phyloP scores from a whole-genome alignment of 2,888 invertebrate species.

The Pristionchus japonicus region DNA sequence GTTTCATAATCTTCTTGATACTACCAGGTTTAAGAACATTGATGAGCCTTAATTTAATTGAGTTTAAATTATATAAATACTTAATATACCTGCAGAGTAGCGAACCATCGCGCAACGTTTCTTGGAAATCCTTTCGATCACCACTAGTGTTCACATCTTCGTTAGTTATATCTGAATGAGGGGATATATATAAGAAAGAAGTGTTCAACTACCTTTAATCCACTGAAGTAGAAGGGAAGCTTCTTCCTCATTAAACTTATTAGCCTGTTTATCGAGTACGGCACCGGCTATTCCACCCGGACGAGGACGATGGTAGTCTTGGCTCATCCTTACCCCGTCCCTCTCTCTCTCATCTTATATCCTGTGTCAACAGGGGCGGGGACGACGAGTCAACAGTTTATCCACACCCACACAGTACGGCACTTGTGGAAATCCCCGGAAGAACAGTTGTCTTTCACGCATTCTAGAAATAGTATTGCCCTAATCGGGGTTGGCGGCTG shows the following conservation, averaged over 20 bases:
- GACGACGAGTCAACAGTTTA: conserved; percentile 26
- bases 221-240: conserved; percentile 93
- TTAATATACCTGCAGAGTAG: conserved; percentile 86
- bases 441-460: no score
- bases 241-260: conserved; percentile 94
- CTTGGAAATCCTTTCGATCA: conserved; percentile 93
- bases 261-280: conserved; percentile 85
- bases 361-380: background rate
- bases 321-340: conserved; percentile 16
- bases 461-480: no score
- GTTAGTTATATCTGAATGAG: conserved; percentile 8
- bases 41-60: conserved; percentile 85
- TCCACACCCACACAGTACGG: conserved; percentile 20
- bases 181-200: conserved; percentile 65
- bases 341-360: conserved; percentile 38
- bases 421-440: no score
- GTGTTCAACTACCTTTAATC: no score
- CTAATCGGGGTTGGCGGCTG: no score
- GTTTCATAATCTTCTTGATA: conserved; percentile 91
- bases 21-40: conserved; percentile 88
- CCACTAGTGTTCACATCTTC: conserved; percentile 81
- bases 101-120: conserved; percentile 88
- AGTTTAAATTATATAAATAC: background rate
- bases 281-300: conserved; percentile 58
- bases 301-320: conserved; percentile 45